These are phyloP conservation scores for Andrena chrysosceles DNA, from an alignment of 2,888 invertebrate species.

Conservation along the genomic window DNA sequence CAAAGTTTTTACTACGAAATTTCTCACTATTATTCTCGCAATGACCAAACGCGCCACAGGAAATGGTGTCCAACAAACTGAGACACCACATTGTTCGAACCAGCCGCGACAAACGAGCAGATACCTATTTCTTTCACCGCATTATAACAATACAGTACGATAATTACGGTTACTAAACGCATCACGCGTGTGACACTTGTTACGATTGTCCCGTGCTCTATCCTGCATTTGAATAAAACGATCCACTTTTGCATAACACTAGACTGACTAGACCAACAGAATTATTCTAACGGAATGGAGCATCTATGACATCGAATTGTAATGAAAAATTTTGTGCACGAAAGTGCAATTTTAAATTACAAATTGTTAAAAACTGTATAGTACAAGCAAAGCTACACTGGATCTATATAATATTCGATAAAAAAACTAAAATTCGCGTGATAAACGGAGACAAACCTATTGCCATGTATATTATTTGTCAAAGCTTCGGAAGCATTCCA, in stretches of 20 bases:
- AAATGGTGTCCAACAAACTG: slow-evolving; percentile 49
- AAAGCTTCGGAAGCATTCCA: neutral
- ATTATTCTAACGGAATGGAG: neutral
- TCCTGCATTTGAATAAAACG: slow-evolving; percentile 37
- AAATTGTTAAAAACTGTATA: too few species aligned
- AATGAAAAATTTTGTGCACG: too few species aligned
- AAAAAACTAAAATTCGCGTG: too few species aligned
- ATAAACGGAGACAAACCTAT: too few species aligned
- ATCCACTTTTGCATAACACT: slow-evolving; percentile 28
- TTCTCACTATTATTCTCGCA: slow-evolving; percentile 13
- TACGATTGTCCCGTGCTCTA: slow-evolving; percentile 17
- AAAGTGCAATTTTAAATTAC: too few species aligned
- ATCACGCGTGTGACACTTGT: slow-evolving; percentile 50
- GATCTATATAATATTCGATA: too few species aligned
- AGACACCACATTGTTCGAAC: slow-evolving; percentile 43
- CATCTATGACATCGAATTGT: too few species aligned
- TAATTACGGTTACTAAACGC: slow-evolving; percentile 45
- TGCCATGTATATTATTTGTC: neutral
- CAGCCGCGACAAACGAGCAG: slow-evolving; percentile 22
- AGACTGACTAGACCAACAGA: neutral
- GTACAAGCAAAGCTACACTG: too few species aligned
- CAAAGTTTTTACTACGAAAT: neutral
- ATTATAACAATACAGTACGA: slow-evolving; percentile 38
- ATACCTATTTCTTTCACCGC: slow-evolving; percentile 37
- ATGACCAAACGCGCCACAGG: slow-evolving; percentile 19